phyloP scores from a whole-genome alignment of 2,888 invertebrate genomes.

The Pocota personata region DNA sequence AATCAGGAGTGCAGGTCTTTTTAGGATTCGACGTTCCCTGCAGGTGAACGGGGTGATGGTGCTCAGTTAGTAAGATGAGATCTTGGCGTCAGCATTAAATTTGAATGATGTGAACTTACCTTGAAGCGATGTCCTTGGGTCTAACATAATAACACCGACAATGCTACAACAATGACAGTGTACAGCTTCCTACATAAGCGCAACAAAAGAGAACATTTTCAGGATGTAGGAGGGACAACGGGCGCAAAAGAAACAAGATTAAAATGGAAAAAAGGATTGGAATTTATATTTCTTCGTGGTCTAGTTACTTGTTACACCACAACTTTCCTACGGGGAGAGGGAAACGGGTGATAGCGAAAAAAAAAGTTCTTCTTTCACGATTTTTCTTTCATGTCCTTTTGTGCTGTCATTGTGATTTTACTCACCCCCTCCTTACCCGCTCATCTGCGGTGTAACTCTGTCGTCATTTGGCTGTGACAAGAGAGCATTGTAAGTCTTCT shows the following conservation, averaged over 20 bases:
- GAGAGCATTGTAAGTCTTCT: conserved; percentile 62
- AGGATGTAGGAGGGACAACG: conserved; percentile 20
- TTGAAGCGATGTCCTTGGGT: conserved; percentile 26
- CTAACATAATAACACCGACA: conserved; percentile 60
- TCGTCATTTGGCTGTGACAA: conserved; percentile 68
- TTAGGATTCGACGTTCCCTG: neutral
- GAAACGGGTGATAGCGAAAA: conserved; percentile 7
- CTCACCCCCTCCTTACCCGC: conserved; percentile 12
- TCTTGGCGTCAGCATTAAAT: conserved; percentile 61
- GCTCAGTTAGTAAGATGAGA: conserved; percentile 18
- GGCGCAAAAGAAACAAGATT: neutral
- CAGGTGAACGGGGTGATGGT: neutral
- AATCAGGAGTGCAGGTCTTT: conserved; percentile 62
- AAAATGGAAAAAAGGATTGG: conserved; percentile 54
- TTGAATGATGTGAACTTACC: conserved; percentile 67
- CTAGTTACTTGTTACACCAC: conserved; percentile 69
- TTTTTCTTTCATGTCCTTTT: conserved; percentile 24
- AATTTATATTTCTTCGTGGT: conserved; percentile 60
- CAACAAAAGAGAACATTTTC: conserved; percentile 49
- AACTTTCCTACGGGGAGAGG: conserved; percentile 18
- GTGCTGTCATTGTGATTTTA: conserved; percentile 65
- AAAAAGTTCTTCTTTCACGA: conserved; percentile 44
- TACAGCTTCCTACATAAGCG: conserved; percentile 51
- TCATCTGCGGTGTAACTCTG: conserved; percentile 41
- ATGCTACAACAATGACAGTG: conserved; percentile 58